A percentile compares a stretch with the other conserved stretches of the same genome.
Conservation (phyloP, 2,888 invertebrate species). For the Tachina fera region DNA sequence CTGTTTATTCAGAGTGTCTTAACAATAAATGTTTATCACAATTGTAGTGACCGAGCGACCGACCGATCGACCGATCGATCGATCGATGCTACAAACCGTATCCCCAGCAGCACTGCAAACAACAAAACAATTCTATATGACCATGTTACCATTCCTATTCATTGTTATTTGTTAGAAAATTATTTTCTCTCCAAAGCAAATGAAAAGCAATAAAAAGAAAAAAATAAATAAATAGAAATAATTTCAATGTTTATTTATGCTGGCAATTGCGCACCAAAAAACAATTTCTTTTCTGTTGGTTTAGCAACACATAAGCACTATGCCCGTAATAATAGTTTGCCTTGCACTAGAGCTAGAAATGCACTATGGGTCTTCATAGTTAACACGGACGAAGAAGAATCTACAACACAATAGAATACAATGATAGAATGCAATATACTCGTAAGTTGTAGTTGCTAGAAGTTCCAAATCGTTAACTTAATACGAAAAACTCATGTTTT, state of each 20-base stretch:
- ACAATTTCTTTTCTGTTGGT: conserved; percentile 14
- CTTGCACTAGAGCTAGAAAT: conserved; percentile 1
- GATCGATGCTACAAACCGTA: conserved; percentile 62
- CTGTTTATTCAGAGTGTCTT: conserved; percentile 47
- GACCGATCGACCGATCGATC: too few species aligned
- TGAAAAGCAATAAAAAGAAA: neutral
- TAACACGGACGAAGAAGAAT: neutral
- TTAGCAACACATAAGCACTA: conserved; percentile 42
- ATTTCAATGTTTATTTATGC: conserved; percentile 67
- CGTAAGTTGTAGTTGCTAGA: too few species aligned
- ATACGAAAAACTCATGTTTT: too few species aligned
- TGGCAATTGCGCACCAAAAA: conserved; percentile 57
- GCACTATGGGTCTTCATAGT: conserved; percentile 30
- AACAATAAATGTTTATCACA: conserved; percentile 71
- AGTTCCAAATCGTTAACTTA: too few species aligned
- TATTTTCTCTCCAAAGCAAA: conserved; percentile 39
- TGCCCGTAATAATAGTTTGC: conserved; percentile 45
- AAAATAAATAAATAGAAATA: conserved; percentile 41
- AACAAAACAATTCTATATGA: conserved; percentile 61
- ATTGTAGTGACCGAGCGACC: conserved; percentile 67
- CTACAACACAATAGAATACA: neutral
- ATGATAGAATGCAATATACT: too few species aligned
- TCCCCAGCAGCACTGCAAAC: conserved; percentile 65
- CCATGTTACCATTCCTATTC: conserved; percentile 67
- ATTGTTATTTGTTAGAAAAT: conserved; percentile 67